Evolutionary conservation across 2,888 invertebrate genomes (phyloP).

Genomic region (Pecten maximus): DNA sequence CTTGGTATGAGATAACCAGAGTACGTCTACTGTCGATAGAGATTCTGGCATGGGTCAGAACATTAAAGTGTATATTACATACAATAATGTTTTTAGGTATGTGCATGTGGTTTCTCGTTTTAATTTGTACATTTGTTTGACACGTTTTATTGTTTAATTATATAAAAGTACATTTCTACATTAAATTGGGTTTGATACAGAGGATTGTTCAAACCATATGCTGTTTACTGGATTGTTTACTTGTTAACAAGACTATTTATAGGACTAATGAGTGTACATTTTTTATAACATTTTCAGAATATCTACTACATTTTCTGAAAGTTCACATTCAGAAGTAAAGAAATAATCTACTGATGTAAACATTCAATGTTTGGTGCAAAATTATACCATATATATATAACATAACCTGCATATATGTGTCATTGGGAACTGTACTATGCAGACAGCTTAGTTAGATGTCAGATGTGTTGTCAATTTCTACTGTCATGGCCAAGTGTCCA

Average conservation of each 20-base stretch:
- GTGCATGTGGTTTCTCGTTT: neutral
- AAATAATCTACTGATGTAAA: too few species aligned
- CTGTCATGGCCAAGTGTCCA: too few species aligned
- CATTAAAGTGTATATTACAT: neutral
- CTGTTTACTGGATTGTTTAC: neutral
- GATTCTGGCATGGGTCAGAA: constrained; percentile 15
- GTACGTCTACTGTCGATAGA: neutral
- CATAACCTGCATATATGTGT: neutral
- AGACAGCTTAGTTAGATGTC: too few species aligned
- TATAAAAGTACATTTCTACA: neutral
- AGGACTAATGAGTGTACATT: neutral
- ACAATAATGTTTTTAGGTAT: neutral
- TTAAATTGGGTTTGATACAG: neutral
- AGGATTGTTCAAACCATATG: neutral
- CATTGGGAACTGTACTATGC: too few species aligned
- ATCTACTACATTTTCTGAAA: neutral
- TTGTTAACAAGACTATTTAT: neutral
- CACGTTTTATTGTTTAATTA: neutral
- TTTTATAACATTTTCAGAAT: neutral
- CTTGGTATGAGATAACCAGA: neutral
- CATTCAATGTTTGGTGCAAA: too few species aligned
- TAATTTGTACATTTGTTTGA: neutral
- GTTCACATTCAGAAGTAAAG: too few species aligned
- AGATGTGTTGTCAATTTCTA: too few species aligned
- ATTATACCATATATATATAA: neutral